phyloP scores from a whole-genome alignment of 1,140 invertebrate genomes.

The Caenorhabditis tropicalis region DNA sequence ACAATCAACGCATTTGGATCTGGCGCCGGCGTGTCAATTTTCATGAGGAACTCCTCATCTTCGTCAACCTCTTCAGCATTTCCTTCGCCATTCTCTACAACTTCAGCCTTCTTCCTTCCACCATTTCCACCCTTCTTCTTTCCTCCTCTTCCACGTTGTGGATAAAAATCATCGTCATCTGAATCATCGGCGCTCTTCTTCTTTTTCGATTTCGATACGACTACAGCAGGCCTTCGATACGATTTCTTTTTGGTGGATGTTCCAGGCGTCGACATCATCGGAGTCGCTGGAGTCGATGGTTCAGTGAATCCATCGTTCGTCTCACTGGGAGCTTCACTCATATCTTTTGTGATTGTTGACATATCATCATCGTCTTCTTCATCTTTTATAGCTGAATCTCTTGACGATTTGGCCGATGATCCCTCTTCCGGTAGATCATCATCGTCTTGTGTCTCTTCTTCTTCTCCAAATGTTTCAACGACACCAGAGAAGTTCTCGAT shows the following conservation, averaged over 20 bases:
- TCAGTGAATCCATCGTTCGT: slow-evolving; percentile 28
- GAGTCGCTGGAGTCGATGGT: slow-evolving; percentile 17
- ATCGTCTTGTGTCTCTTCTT: slow-evolving; percentile 35
- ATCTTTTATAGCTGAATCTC: not conserved
- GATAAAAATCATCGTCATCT: slow-evolving; percentile 26
- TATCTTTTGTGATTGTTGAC: slow-evolving; percentile 23
- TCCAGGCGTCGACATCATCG: not conserved
- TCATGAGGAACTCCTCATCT: not conserved
- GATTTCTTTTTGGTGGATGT: not conserved
- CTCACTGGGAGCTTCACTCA: slow-evolving; percentile 29
- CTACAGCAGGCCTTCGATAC: not conserved
- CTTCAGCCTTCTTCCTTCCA: slow-evolving; percentile 15
- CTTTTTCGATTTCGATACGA: not conserved
- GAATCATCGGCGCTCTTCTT: slow-evolving; percentile 23
- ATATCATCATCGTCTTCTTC: slow-evolving; percentile 8
- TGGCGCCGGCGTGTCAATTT: not conserved
- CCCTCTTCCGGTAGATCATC: not conserved
- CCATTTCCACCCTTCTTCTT: not conserved
- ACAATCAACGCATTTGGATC: slow-evolving; percentile 21
- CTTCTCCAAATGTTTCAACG: slow-evolving; percentile 25
- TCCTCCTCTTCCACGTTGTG: not conserved
- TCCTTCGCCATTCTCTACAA: not conserved
- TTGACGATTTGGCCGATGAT: not conserved
- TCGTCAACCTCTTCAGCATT: not conserved
- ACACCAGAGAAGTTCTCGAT: slow-evolving; percentile 27